phyloP scores from a whole-genome alignment of 1,140 invertebrate species.

The Spodoptera litura region DNA sequence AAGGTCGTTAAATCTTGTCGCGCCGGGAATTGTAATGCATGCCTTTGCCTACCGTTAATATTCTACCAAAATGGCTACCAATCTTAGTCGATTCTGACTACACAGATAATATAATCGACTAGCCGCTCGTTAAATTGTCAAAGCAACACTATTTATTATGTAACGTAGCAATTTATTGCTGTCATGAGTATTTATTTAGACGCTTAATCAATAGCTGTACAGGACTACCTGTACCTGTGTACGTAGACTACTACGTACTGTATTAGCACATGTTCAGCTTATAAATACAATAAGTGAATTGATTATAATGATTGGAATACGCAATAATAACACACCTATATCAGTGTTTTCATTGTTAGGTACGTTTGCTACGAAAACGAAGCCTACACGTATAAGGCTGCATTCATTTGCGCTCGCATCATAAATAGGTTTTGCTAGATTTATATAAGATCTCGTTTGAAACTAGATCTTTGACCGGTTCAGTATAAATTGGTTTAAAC shows the following conservation, averaged over 20 bases:
- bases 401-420: too few species aligned
- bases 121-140: conserved; percentile 31
- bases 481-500: too few species aligned
- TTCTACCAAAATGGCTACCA: conserved; percentile 25
- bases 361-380: too few species aligned
- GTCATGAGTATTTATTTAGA: conserved; percentile 28
- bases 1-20: conserved; percentile 68
- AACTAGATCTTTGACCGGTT: too few species aligned
- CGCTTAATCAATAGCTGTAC: conserved; percentile 16
- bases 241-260: neutral
- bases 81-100: conserved; percentile 14
- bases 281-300: neutral
- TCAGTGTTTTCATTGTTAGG: too few species aligned
- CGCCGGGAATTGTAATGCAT: conserved; percentile 64
- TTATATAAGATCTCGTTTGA: too few species aligned
- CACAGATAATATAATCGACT: conserved; percentile 33
- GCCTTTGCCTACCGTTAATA: conserved; percentile 44
- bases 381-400: too few species aligned
- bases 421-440: too few species aligned
- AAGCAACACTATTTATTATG: conserved; percentile 10
- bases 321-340: too few species aligned
- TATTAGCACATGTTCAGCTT: neutral
- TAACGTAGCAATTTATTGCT: conserved; percentile 7
- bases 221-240: too few species aligned
- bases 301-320: neutral